phyloP scores from a whole-genome alignment of 2,797 vertebrate species.

The Acanthornis magna region DNA sequence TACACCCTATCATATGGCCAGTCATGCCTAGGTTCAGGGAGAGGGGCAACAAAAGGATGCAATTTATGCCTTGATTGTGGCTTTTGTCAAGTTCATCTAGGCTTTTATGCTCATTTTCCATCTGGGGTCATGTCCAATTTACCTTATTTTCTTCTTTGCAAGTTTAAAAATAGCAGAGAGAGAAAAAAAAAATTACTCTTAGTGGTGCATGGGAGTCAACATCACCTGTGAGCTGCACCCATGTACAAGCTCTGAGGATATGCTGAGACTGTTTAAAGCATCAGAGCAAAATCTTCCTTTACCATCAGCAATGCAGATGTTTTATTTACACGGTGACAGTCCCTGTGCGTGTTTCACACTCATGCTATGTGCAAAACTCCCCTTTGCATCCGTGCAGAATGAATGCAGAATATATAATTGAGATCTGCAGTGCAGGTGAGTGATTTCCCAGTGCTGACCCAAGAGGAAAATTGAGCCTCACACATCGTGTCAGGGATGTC shows the following conservation, averaged over 20 bases:
- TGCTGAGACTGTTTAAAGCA: background rate
- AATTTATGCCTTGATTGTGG: slow-evolving; percentile 60
- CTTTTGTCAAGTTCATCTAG: slow-evolving; percentile 41
- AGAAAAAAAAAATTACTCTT: background rate
- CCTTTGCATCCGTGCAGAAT: background rate
- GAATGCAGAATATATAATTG: slow-evolving; percentile 46
- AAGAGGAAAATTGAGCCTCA: background rate
- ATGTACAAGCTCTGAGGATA: background rate
- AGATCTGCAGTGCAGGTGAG: slow-evolving; percentile 59
- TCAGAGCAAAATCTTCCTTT: background rate
- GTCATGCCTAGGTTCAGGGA: slow-evolving; percentile 4
- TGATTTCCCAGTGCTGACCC: slow-evolving; percentile 25
- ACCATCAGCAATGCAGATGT: slow-evolving; percentile 17
- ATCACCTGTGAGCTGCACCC: background rate
- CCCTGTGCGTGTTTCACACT: slow-evolving; percentile 21
- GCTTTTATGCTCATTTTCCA: slow-evolving; percentile 18
- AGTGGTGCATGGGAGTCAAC: background rate
- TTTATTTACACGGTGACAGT: slow-evolving; percentile 27
- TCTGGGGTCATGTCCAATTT: slow-evolving; percentile 40
- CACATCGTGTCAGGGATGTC: background rate
- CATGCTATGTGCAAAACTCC: background rate
- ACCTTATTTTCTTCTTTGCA: slow-evolving; percentile 42
- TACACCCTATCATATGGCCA: background rate
- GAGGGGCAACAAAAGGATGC: slow-evolving; percentile 22
- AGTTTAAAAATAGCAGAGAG: slow-evolving; percentile 41